These are phyloP conservation scores for Clinocottus analis DNA, from an alignment of 2,113 vertebrate genomes.

Conservation along the genomic window DNA sequence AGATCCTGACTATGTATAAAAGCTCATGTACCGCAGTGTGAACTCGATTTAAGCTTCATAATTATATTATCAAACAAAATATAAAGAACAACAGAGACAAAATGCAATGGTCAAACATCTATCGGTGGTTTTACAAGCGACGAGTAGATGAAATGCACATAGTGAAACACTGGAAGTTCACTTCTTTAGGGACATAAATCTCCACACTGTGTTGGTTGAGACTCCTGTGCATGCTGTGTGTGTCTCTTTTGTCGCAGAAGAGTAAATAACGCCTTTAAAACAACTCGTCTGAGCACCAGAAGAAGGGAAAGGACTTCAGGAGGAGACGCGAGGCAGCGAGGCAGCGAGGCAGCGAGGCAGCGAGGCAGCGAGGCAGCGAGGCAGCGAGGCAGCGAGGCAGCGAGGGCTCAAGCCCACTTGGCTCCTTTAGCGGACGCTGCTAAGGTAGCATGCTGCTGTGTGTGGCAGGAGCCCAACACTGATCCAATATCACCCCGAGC, in stretches of 20 bases:
- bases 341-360: no score
- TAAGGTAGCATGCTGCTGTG: slow-evolving; percentile 81
- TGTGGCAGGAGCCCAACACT: slow-evolving; percentile 86
- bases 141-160: neutral
- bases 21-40: neutral
- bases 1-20: no score
- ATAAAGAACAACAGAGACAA: neutral
- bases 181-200: neutral
- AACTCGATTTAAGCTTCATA: neutral
- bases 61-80: neutral
- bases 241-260: no score
- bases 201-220: neutral
- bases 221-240: no score
- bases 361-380: no score
- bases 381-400: no score
- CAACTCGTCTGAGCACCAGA: no score
- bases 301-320: no score
- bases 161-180: neutral
- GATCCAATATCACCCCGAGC: slow-evolving; percentile 97
- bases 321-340: no score
- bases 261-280: no score
- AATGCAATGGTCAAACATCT: neutral
- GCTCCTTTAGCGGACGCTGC: slow-evolving; percentile 36
- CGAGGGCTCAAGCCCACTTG: slow-evolving; percentile 42
- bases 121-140: neutral